A percentile compares a stretch with the other conserved stretches of the same genome.
phyloP scores from a whole-genome alignment of 2,888 invertebrate species.

The Labia minor region DNA sequence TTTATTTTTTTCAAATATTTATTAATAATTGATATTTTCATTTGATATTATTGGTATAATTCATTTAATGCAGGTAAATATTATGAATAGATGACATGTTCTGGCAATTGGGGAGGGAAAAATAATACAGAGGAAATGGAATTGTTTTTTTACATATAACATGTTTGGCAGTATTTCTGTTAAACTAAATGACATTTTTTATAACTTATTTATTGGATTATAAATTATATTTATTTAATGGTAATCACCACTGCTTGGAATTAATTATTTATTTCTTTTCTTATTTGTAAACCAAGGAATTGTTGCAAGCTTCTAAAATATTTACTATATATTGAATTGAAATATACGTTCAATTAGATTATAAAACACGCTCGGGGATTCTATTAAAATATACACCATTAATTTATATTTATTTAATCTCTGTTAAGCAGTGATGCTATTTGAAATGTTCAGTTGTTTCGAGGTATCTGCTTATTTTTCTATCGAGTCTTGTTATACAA shows the following conservation, averaged over 20 bases:
- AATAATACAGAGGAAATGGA: neutral
- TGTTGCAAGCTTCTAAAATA: slow-evolving; percentile 1
- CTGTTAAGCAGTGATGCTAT: slow-evolving; percentile 1
- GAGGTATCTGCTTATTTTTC: neutral
- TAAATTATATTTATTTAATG: neutral
- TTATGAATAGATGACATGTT: neutral
- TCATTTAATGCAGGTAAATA: neutral
- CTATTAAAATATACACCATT: slow-evolving; percentile 4
- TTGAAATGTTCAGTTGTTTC: neutral
- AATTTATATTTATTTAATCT: neutral
- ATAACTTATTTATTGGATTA: neutral
- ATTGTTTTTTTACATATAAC: neutral
- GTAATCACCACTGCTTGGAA: neutral
- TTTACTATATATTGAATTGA: neutral
- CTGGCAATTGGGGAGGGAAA: neutral
- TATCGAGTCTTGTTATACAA: neutral
- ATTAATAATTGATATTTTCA: neutral
- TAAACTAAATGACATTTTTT: neutral
- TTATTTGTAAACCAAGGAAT: too few relatives aligned
- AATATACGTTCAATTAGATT: too few relatives aligned
- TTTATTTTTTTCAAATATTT: slow-evolving; percentile 9
- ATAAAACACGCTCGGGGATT: neutral
- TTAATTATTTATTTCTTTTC: neutral
- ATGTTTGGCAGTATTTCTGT: neutral
- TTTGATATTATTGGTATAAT: neutral